Conservation (phyloP, 1,140 invertebrate genomes). For the Drosophila sulfurigaster region DNA sequence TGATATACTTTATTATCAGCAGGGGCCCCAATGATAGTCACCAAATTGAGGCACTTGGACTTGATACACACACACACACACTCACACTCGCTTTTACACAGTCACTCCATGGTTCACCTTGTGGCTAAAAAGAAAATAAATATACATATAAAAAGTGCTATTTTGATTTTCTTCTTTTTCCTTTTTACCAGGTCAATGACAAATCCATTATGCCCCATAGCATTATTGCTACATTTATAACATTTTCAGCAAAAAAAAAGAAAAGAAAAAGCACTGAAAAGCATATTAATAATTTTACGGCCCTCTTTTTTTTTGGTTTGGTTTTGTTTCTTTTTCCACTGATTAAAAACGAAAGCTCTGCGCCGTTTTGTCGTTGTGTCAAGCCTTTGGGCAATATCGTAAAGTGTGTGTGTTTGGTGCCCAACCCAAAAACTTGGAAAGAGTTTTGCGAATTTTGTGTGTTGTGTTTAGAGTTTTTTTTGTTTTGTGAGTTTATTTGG, state of each 20-base stretch:
- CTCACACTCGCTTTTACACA: constrained; percentile 23
- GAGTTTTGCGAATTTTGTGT: constrained; percentile 28
- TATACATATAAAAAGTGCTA: constrained; percentile 23
- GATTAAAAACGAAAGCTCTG: constrained; percentile 74
- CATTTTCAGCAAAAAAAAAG: constrained; percentile 29
- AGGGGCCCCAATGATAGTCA: constrained; percentile 32
- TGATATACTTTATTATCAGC: constrained; percentile 52
- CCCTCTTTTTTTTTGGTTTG: constrained; percentile 40
- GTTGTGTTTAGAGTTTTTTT: constrained; percentile 23
- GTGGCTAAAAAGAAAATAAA: constrained; percentile 36
- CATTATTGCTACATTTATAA: constrained; percentile 30
- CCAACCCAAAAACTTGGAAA: constrained; percentile 36
- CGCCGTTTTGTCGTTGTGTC: constrained; percentile 10
- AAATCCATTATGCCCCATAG: constrained; percentile 58
- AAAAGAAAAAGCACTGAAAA: constrained; percentile 20
- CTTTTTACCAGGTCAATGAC: constrained; percentile 70
- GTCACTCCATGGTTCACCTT: constrained; percentile 38
- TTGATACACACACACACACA: constrained; percentile 7
- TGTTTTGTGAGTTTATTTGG: constrained; percentile 30
- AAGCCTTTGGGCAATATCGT: constrained; percentile 33
- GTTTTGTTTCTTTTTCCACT: constrained; percentile 29
- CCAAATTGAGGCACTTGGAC: constrained; percentile 14
- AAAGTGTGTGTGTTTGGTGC: constrained; percentile 22
- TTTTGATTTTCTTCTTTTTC: constrained; percentile 15
- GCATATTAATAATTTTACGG: constrained; percentile 49